Base-by-base conservation (phyloP, 2,888 invertebrate species). In the Nemoura dubitans region DNA sequence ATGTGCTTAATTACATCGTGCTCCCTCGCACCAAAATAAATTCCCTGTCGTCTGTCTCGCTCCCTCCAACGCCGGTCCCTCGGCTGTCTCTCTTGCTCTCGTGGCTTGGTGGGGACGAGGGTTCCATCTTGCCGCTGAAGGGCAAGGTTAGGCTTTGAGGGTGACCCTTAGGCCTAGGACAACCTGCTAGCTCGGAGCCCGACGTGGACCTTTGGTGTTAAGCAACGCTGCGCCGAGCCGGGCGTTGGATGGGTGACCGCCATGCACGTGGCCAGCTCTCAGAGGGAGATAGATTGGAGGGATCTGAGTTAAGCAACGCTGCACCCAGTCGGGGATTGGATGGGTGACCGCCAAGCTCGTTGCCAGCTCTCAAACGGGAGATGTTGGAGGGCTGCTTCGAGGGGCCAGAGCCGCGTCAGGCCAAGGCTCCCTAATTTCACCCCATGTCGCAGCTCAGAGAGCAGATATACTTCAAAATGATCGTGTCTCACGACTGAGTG, bases 81-180 rank as follows among this genome's bases (percentile, higher is more conserved):
- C 29, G 30, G 3, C 36, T 36, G 10, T 36, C 36, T 36, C 36
- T 36, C 36, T 82, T 82, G 82, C 30, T 82, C 36, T 30, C 82
- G 21, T 16, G 6, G 82, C 21, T 28, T 30, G 82, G 36, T 10
- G 5, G 36, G 5, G 36, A 36, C 36, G 3, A 6, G 3, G 36
- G 36, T 36, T 36, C 36, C 36, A 36, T 36, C 36, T 36, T 36
- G 36, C 30, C 77, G 26, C 36, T 29, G 43, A 87, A 87, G 87
- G 87, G 76, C 87, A 87, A 87, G 87, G 87, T 87, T 86, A 87
- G 36, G 77, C 82, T n/a, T 76, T 25, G 29, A 27, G 76, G 26
- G 27, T 26, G 28, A 3, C 76, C 16, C 85, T 21, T 29, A 26
- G 77, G 77, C 77, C 77, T 26, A 14, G 27, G 80, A 21, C 80